Evolutionary conservation across 2,113 vertebrate species (phyloP).

Genomic region (Paralichthys olivaceus): DNA sequence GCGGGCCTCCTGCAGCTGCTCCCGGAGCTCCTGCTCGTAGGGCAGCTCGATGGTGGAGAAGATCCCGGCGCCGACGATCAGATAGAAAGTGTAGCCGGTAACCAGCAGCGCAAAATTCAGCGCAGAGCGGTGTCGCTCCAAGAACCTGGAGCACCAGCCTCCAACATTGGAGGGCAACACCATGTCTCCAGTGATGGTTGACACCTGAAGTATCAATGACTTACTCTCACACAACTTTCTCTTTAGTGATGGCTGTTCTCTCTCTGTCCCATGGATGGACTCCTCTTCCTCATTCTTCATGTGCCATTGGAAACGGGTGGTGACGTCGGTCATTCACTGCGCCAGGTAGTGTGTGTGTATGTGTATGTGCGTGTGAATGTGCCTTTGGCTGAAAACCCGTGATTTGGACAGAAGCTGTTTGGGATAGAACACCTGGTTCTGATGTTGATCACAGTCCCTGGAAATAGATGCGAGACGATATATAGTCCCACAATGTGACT

Average conservation of each 20-base stretch:
- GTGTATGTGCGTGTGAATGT: not conserved
- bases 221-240: not conserved
- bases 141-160: slow-evolving; percentile 83
- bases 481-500: not conserved
- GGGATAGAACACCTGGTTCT: not conserved
- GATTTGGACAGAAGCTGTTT: not conserved
- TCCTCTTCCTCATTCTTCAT: slow-evolving; percentile 70
- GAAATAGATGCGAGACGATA: too few relatives aligned
- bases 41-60: slow-evolving; percentile 95
- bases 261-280: not conserved
- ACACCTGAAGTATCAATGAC: not conserved
- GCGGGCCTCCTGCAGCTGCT: slow-evolving; percentile 84
- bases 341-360: slow-evolving; percentile 27
- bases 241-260: not conserved
- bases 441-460: too few relatives aligned
- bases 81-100: slow-evolving; percentile 87
- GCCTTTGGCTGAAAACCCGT: not conserved
- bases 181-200: slow-evolving; percentile 35
- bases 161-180: slow-evolving; percentile 86
- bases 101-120: slow-evolving; percentile 87
- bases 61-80: slow-evolving; percentile 91
- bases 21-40: slow-evolving; percentile 88
- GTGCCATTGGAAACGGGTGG: not conserved
- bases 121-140: slow-evolving; percentile 84
- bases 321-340: slow-evolving; percentile 51